A percentile compares a stretch with the other conserved stretches of the same genome.
These are phyloP conservation scores for Podargus strigoides DNA, from an alignment of 2,797 vertebrate genomes.

Conservation along the genomic window DNA sequence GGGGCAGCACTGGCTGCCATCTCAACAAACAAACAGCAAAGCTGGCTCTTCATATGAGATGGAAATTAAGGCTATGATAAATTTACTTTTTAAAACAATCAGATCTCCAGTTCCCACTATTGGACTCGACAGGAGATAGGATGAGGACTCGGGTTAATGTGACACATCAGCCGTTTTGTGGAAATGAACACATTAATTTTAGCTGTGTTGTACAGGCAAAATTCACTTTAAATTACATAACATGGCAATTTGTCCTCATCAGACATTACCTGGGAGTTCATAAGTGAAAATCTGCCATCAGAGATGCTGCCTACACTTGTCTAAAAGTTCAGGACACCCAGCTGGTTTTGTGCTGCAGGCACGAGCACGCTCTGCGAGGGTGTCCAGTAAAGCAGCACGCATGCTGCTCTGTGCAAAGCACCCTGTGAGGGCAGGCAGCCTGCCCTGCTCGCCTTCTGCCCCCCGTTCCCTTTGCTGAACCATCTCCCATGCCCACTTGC, in stretches of 20 bases:
- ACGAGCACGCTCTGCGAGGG: accelerated
- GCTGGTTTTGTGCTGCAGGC: background rate
- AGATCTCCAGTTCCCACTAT: background rate
- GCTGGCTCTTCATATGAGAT: background rate
- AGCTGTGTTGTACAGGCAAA: background rate
- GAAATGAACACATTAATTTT: conserved; percentile 21
- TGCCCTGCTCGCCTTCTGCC: background rate
- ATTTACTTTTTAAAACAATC: background rate
- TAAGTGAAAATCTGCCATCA: background rate
- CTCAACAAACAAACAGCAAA: background rate
- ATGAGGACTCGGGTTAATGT: background rate
- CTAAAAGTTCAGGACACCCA: background rate
- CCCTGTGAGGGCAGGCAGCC: accelerated
- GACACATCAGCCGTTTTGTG: background rate
- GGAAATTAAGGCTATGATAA: background rate
- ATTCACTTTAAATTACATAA: conserved; percentile 36
- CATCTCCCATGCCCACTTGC: accelerated
- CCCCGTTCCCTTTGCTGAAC: background rate
- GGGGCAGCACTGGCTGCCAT: background rate
- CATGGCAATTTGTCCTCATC: conserved; percentile 14
- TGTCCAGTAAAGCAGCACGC: background rate
- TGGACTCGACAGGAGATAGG: background rate
- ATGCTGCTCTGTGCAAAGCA: background rate
- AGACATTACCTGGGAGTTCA: background rate
- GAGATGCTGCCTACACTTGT: background rate